These are phyloP conservation scores for Labeo catla DNA, from an alignment of 2,113 vertebrate species.

Conservation along the genomic window DNA sequence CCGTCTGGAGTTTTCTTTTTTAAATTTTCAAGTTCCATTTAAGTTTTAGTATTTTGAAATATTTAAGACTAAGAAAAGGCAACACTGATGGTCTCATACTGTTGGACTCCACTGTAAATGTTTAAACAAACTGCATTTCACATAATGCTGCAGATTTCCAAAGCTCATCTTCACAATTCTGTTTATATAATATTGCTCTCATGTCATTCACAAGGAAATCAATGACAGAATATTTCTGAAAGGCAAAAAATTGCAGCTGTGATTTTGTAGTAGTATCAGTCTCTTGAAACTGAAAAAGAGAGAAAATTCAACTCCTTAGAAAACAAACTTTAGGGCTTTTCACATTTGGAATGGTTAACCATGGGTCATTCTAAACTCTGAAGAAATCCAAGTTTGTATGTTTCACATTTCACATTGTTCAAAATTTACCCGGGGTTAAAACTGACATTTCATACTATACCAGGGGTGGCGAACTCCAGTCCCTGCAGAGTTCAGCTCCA, in stretches of 20 bases:
- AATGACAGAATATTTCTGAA: constrained; percentile 24
- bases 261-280: not conserved
- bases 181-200: constrained; percentile 33
- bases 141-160: constrained; percentile 31
- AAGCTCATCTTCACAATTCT: constrained; percentile 24
- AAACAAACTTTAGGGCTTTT: not conserved
- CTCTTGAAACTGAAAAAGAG: not conserved
- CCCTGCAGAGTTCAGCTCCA: too few species aligned
- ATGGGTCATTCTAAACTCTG: not conserved
- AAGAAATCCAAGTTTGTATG: not conserved
- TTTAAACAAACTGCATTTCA: constrained; percentile 9
- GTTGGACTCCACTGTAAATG: not conserved
- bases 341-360: not conserved
- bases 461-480: too few species aligned
- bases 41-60: not conserved
- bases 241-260: constrained; percentile 18
- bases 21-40: not conserved
- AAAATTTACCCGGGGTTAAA: not conserved
- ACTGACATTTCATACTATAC: not conserved
- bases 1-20: not conserved
- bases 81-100: not conserved
- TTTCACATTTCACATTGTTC: not conserved
- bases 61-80: not conserved
- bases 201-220: not conserved
- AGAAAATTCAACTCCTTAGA: not conserved